Percentiles rank a stretch among this genome's conserved stretches.
phyloP scores from a whole-genome alignment of 2,888 invertebrate species.

The Cyclophora punctaria region DNA sequence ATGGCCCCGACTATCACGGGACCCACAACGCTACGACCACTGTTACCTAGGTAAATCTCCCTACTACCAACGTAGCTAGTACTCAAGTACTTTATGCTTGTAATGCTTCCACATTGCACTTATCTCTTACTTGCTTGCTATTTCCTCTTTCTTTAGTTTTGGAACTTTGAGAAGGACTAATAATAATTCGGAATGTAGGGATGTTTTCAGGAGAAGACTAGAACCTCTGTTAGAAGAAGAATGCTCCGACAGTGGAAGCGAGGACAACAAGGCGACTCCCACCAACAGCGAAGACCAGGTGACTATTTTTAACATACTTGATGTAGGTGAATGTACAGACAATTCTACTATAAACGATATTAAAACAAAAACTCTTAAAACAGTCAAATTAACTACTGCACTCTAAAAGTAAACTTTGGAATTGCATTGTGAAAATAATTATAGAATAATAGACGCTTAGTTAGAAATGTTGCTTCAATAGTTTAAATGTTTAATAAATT shows the following conservation, averaged over 20 bases:
- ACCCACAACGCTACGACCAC: slow-evolving; percentile 79
- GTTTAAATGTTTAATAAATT: background rate
- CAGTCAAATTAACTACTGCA: no score
- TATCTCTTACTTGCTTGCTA: slow-evolving; percentile 1
- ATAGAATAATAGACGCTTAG: background rate
- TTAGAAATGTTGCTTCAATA: background rate
- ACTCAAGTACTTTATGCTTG: background rate
- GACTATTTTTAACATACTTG: slow-evolving; percentile 38
- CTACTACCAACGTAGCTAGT: background rate
- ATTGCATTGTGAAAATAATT: no score
- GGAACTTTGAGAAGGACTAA: slow-evolving; percentile 21
- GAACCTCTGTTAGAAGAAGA: slow-evolving; percentile 91
- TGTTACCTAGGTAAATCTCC: slow-evolving; percentile 77
- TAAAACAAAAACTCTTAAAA: no score
- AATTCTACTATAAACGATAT: no score
- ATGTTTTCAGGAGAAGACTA: slow-evolving; percentile 80
- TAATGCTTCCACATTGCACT: slow-evolving; percentile 9
- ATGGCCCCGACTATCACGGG: slow-evolving; percentile 87
- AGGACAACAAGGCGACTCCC: slow-evolving; percentile 65
- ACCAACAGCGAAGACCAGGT: slow-evolving; percentile 71
- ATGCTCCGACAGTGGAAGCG: slow-evolving; percentile 78
- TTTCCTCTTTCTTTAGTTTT: slow-evolving; percentile 7
- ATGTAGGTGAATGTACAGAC: no score
- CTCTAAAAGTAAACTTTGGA: no score
- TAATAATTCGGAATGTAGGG: slow-evolving; percentile 42